Conservation (phyloP, 2,113 vertebrate species). For the Cygnus buccinator region DNA sequence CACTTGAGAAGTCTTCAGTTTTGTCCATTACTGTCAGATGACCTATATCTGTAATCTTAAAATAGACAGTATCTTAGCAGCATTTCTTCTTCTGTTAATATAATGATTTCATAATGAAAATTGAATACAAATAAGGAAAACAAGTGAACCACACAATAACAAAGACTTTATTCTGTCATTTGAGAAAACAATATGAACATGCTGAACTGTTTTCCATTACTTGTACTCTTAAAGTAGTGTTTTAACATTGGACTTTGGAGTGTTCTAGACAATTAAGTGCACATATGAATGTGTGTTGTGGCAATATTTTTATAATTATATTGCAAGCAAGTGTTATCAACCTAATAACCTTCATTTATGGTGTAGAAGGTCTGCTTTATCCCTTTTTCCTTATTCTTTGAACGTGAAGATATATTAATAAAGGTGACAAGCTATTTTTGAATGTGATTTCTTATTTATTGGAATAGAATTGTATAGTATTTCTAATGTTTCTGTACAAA, state of each 20-base stretch:
- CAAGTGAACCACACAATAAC: not conserved
- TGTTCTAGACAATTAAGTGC: not conserved
- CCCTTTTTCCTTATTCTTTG: not conserved
- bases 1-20: not conserved
- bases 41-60: not conserved
- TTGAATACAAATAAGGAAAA: not conserved
- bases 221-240: not conserved
- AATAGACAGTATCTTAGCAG: not conserved
- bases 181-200: not conserved
- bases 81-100: not conserved
- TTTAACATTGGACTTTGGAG: not conserved
- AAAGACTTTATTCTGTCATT: not conserved
- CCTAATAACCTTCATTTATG: not conserved
- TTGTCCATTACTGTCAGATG: not conserved
- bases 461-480: slow-evolving; percentile 7
- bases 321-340: not conserved
- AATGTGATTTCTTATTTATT: slow-evolving; percentile 15
- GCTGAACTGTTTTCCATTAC: not conserved
- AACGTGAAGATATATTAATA: not conserved
- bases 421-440: not conserved
- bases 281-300: not conserved
- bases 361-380: not conserved
- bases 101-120: not conserved
- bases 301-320: not conserved
- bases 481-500: slow-evolving; percentile 46